A percentile compares a stretch with the other conserved stretches of the same genome.
These are phyloP conservation scores for Colletes gigas DNA, from an alignment of 1,140 invertebrate genomes.

Conservation along the genomic window DNA sequence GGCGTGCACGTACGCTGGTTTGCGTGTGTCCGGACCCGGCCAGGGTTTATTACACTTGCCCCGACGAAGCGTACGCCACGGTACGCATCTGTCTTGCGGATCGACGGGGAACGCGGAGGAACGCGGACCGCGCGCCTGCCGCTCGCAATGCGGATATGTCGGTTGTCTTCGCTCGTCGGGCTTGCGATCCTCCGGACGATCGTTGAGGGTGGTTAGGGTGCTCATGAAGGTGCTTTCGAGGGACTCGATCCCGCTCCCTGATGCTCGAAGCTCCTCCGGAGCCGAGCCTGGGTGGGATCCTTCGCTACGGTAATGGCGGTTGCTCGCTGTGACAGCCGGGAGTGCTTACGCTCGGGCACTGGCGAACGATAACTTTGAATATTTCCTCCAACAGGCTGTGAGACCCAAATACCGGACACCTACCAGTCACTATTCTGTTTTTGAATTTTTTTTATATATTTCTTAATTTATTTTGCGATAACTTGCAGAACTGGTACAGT, in stretches of 20 bases:
- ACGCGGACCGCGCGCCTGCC: slow-evolving; percentile 2
- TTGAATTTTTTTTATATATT: too few relatives aligned
- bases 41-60: slow-evolving; percentile 71
- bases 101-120: slow-evolving; percentile 34
- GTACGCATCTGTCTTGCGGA: slow-evolving; percentile 55
- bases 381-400: too few relatives aligned
- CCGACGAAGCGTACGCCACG: slow-evolving; percentile 68
- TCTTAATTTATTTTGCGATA: too few relatives aligned
- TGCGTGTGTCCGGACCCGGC: slow-evolving; percentile 40
- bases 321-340: too few relatives aligned
- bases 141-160: slow-evolving; percentile 47
- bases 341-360: too few relatives aligned
- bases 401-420: too few relatives aligned
- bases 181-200: not conserved
- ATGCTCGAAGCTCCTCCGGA: too few relatives aligned
- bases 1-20: not conserved
- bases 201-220: not conserved
- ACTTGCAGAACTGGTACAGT: too few relatives aligned
- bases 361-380: too few relatives aligned
- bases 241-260: not conserved
- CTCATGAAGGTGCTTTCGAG: not conserved
- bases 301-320: too few relatives aligned
- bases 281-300: too few relatives aligned
- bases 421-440: too few relatives aligned
- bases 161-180: not conserved